These are phyloP conservation scores for Cartodere bifasciata DNA, from an alignment of 2,888 invertebrate genomes.

Conservation along the genomic window DNA sequence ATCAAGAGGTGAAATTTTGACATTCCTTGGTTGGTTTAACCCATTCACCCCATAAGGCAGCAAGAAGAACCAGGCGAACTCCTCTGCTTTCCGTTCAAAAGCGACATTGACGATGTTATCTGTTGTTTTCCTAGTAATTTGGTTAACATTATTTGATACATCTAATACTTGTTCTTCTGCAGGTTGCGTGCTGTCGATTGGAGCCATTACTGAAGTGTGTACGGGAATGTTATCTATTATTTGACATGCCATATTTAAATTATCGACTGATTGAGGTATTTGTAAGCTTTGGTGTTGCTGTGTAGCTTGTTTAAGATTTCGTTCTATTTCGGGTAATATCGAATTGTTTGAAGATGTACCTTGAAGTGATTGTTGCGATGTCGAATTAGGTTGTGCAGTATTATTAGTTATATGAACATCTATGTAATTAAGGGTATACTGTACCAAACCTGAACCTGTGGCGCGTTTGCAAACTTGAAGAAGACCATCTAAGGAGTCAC, in stretches of 20 bases:
- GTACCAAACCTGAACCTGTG: neutral
- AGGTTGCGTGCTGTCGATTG: constrained; percentile 15
- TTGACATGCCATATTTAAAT: neutral
- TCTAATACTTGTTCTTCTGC: constrained; percentile 15
- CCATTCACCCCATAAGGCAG: constrained; percentile 21
- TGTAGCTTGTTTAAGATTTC: too few relatives aligned
- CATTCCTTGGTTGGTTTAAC: constrained; percentile 14
- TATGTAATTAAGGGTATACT: neutral
- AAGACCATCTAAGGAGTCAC: neutral
- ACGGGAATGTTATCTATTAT: neutral
- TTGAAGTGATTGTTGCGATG: too few relatives aligned
- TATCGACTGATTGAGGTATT: neutral
- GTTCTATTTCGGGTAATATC: too few relatives aligned
- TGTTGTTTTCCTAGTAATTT: constrained; percentile 7
- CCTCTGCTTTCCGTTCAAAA: constrained; percentile 20
- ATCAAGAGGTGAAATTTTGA: constrained; percentile 10
- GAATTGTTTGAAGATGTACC: too few relatives aligned
- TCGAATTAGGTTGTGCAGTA: too few relatives aligned
- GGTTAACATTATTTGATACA: constrained; percentile 12
- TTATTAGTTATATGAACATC: too few relatives aligned
- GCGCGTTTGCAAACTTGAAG: neutral
- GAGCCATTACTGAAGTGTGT: constrained; percentile 15
- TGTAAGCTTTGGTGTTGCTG: neutral
- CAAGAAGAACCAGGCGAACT: constrained; percentile 20
- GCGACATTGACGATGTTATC: constrained; percentile 20